Conservation (phyloP, 2,113 vertebrate genomes). For the Ascaphus truei region DNA sequence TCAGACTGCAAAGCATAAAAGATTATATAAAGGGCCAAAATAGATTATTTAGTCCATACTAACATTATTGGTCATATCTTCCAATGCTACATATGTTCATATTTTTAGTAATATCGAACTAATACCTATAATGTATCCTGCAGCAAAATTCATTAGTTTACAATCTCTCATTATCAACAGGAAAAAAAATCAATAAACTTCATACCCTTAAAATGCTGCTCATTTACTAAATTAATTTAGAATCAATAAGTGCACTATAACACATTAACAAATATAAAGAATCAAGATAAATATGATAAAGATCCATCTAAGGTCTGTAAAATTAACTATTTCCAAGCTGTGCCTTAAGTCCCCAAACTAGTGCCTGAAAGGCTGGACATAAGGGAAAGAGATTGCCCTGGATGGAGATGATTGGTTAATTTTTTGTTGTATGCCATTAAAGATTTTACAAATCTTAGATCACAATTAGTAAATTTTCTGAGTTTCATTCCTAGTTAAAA, state of each 20-base stretch:
- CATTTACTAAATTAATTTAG: slow-evolving; percentile 12
- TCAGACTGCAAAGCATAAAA: background rate
- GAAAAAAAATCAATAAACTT: slow-evolving; percentile 21
- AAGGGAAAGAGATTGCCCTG: too few species aligned
- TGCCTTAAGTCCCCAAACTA: too few species aligned
- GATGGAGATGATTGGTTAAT: too few species aligned
- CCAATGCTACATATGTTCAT: background rate
- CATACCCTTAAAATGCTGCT: background rate
- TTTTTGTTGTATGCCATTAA: too few species aligned
- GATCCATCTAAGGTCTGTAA: too few species aligned
- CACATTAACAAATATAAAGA: too few species aligned
- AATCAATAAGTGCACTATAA: slow-evolving; percentile 1
- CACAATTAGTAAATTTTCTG: too few species aligned
- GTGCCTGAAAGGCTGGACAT: too few species aligned
- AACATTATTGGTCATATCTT: background rate
- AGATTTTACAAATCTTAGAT: too few species aligned
- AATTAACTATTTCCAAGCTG: too few species aligned
- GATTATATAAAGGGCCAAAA: background rate
- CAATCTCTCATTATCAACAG: background rate
- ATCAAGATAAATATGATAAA: too few species aligned
- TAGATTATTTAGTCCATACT: background rate
- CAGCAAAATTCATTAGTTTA: slow-evolving; percentile 30
- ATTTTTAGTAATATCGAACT: slow-evolving; percentile 3
- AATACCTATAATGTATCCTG: background rate
- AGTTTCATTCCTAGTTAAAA: too few species aligned